Conservation (phyloP, 2,888 invertebrate genomes). For the Gasteruption jaculator region DNA sequence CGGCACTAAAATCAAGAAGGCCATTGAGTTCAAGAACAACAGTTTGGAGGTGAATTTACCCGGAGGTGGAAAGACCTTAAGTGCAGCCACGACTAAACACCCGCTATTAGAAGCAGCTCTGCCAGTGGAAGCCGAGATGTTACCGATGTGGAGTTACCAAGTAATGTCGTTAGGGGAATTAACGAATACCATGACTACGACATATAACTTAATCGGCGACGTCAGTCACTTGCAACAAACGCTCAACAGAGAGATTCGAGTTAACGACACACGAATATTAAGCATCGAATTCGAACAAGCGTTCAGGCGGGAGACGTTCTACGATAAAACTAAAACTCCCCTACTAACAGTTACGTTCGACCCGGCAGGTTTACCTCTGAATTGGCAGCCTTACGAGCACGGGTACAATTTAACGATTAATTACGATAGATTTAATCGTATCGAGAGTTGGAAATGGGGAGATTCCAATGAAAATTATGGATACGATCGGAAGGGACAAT, state of each 20-base stretch:
- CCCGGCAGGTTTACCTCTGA: slow-evolving; percentile 82
- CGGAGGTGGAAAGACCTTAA: slow-evolving; percentile 70
- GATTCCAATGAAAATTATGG: slow-evolving; percentile 76
- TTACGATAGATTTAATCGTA: slow-evolving; percentile 83
- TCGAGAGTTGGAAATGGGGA: slow-evolving; percentile 92
- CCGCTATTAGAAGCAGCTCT: slow-evolving; percentile 78
- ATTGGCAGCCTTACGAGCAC: slow-evolving; percentile 75
- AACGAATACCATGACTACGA: slow-evolving; percentile 74
- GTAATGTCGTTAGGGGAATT: slow-evolving; percentile 73
- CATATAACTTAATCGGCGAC: slow-evolving; percentile 79
- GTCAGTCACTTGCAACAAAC: slow-evolving; percentile 82
- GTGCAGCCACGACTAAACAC: slow-evolving; percentile 76
- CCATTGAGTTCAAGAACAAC: slow-evolving; percentile 73
- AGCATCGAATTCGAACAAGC: slow-evolving; percentile 92
- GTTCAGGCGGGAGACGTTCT: slow-evolving; percentile 84
- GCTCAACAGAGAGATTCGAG: slow-evolving; percentile 76
- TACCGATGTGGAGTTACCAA: slow-evolving; percentile 86
- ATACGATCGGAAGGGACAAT: slow-evolving; percentile 82
- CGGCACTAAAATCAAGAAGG: slow-evolving; percentile 66
- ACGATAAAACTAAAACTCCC: slow-evolving; percentile 77
- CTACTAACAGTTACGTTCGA: slow-evolving; percentile 85
- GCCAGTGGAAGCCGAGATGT: slow-evolving; percentile 85
- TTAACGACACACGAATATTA: slow-evolving; percentile 83
- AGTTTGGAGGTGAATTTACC: slow-evolving; percentile 72
- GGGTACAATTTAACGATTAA: slow-evolving; percentile 81